Base-by-base conservation (phyloP, 2,797 vertebrate genomes). In the Urosaurus nigricauda region DNA sequence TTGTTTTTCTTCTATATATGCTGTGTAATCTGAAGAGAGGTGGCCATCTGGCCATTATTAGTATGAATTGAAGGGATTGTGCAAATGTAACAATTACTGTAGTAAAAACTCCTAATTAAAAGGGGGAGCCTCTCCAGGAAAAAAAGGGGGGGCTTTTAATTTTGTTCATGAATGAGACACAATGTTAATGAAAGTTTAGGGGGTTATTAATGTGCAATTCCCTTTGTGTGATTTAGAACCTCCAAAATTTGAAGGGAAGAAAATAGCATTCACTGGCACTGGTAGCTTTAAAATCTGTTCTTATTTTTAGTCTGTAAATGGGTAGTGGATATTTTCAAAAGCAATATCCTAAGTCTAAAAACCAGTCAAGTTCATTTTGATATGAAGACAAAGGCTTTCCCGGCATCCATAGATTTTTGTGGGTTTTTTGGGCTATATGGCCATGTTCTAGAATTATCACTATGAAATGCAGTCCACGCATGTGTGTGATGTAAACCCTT, bases 21-120 rank as follows among this genome's bases (percentile, higher is more conserved):
- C 3, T 19, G 29, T 95, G 92, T 93, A 94, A 94, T 93, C 94
- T 92, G 94, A 88, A 95, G 89, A 84, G 75, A 74, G 74, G 11
- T 17, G 29, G 94, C 93, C 94, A 93, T 96, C 93, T 94, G 92
- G 90, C 89, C 94, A 85, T 93, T 92, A 91, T 88, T 87, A 87
- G 90, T 89, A 92, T 86, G 84, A 92, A 73, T 90, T 79, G 87
- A 90, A 56, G 90, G 83, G 94, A 94, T 91, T 87, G 86, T 93
- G 95, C 91, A 95, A 96, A 95, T 93, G 81, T 90, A 92, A 93
- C 17, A 92, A 94, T 96, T 93, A 95, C 84, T 21, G 9, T 11
- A 91, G 83, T 29, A 94, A 96, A 96, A 89, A 0, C 60, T 94
- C 87, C 87, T 95, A 92, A 94, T 95, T 94, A 91, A 92, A 93